A percentile compares a stretch with the other conserved stretches of the same genome.
Evolutionary conservation across 2,797 vertebrate genomes (phyloP).

Genomic region (Thalassophryne amazonica): DNA sequence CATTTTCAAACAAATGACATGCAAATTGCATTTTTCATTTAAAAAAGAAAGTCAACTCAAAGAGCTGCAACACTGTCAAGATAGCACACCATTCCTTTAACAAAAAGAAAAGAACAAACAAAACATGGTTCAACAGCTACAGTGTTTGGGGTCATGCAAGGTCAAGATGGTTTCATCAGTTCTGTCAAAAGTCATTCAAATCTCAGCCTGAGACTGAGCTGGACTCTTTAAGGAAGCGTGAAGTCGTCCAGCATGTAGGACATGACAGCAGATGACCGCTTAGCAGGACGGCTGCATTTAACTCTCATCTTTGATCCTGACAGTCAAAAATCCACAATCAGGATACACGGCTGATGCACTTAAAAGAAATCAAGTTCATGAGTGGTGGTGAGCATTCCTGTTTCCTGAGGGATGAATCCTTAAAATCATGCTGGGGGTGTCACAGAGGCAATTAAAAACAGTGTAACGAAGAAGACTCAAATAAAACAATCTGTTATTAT

Average conservation of each 20-base stretch:
- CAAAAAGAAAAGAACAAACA: constrained; percentile 17
- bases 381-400: constrained; percentile 49
- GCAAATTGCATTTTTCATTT: constrained; percentile 73
- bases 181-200: constrained; percentile 30
- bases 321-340: constrained; percentile 25
- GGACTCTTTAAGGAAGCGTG: constrained; percentile 11
- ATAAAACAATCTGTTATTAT: constrained; percentile 48
- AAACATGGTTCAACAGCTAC: constrained; percentile 56
- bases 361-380: constrained; percentile 38
- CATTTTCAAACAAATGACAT: constrained; percentile 70
- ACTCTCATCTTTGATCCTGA: constrained; percentile 31
- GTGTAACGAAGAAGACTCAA: constrained; percentile 65
- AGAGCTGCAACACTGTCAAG: constrained; percentile 65
- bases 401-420: constrained; percentile 75
- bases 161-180: constrained; percentile 45
- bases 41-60: constrained; percentile 58
- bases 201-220: constrained; percentile 18
- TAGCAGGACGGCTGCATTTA: constrained; percentile 63
- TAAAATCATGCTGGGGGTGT: constrained; percentile 55
- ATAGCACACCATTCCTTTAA: constrained; percentile 63
- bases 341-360: constrained; percentile 12
- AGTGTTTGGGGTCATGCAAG: constrained; percentile 67
- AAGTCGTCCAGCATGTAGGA: constrained; percentile 53
- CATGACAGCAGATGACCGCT: constrained; percentile 50
- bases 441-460: constrained; percentile 42